Percentiles rank a stretch among this genome's conserved stretches.
Conservation (phyloP, 2,888 invertebrate genomes). For the Eurytoma adleriae region DNA sequence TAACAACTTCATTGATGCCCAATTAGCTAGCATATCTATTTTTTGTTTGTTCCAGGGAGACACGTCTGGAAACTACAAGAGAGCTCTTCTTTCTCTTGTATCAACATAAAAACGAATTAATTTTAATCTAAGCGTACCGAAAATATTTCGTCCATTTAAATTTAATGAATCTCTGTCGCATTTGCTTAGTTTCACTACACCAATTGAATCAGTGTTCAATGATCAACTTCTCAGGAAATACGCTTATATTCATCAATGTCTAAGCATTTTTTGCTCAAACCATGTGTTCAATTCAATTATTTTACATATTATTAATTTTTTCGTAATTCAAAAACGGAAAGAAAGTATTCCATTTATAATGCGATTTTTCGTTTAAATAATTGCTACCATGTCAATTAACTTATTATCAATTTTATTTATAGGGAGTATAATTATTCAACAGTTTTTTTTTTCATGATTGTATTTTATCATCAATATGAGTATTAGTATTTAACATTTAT, state of each 20-base stretch:
- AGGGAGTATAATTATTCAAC: conserved; percentile 3
- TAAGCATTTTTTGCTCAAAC: conserved; percentile 44
- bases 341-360: conserved; percentile 12
- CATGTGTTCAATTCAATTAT: conserved; percentile 54
- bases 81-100: conserved; percentile 90
- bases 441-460: conserved; percentile 19
- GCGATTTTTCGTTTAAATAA: conserved; percentile 1
- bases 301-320: conserved; percentile 31
- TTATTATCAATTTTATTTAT: conserved; percentile 18
- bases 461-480: conserved; percentile 24
- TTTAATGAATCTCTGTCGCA: conserved; percentile 43
- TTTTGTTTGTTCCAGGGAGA: conserved; percentile 85
- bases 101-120: conserved; percentile 77
- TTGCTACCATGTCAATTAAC: conserved; percentile 28
- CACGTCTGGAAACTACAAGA: conserved; percentile 95
- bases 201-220: conserved; percentile 45
- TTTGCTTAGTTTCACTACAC: conserved; percentile 47
- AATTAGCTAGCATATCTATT: conserved; percentile 31
- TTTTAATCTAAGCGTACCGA: conserved; percentile 18
- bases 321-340: conserved; percentile 20
- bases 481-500: conserved; percentile 43
- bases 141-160: conserved; percentile 36
- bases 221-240: conserved; percentile 51
- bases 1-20: conserved; percentile 21
- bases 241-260: conserved; percentile 26